Evolutionary conservation across 2,113 vertebrate species (phyloP).

Genomic region (Silurus meridionalis): DNA sequence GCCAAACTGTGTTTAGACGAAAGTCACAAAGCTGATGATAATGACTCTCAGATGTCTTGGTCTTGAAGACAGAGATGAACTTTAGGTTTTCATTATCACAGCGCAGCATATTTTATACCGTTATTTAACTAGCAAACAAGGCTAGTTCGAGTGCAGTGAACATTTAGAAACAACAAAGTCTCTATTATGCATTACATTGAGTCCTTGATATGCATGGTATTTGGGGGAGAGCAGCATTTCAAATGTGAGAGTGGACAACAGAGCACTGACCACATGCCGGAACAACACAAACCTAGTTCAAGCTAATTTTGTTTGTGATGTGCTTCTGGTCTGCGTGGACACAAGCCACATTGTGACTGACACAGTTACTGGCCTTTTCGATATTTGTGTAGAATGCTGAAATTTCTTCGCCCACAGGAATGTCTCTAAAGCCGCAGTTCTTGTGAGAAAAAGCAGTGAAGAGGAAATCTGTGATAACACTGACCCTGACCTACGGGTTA

Average conservation of each 20-base stretch:
- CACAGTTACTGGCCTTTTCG: background rate
- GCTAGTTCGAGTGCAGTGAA: background rate
- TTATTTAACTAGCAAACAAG: background rate
- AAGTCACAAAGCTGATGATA: conserved; percentile 14
- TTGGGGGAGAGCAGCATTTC: background rate
- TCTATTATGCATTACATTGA: background rate
- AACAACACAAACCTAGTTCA: conserved; percentile 36
- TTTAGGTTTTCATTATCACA: background rate
- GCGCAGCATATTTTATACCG: background rate
- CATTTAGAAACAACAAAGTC: background rate
- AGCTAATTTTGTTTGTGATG: conserved; percentile 27
- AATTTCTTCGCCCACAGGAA: background rate
- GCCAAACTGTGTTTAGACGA: background rate
- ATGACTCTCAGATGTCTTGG: conserved; percentile 28
- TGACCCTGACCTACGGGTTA: background rate
- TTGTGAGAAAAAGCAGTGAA: background rate
- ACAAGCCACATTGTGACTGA: conserved; percentile 29
- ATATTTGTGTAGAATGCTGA: background rate
- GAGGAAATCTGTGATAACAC: background rate
- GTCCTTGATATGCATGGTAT: background rate
- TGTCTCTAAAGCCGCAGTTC: background rate
- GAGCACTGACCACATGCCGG: conserved; percentile 33
- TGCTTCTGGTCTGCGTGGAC: conserved; percentile 13
- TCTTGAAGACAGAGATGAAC: background rate
- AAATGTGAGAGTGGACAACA: conserved; percentile 24